A percentile compares a stretch with the other conserved stretches of the same genome.
phyloP scores from a whole-genome alignment of 2,797 vertebrate species.

The Vipera latastei region DNA sequence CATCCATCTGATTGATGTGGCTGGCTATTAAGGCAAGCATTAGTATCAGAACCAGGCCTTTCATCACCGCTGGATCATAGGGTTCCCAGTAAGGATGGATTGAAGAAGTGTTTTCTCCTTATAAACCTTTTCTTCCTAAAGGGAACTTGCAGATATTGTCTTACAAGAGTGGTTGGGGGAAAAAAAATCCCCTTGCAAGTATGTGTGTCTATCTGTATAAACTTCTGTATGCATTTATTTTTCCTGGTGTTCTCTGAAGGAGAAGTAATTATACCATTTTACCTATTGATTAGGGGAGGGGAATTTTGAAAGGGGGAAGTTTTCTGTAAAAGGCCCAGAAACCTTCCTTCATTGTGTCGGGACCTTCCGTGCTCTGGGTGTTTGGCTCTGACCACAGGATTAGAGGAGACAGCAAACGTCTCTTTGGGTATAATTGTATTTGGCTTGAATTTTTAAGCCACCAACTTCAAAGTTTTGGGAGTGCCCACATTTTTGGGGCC shows the following conservation, averaged over 20 bases:
- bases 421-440: no score
- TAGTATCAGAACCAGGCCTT: background rate
- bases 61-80: background rate
- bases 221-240: background rate
- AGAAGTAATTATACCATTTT: background rate
- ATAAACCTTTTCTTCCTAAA: background rate
- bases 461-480: no score
- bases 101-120: background rate
- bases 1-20: background rate
- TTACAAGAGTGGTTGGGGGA: background rate
- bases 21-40: background rate
- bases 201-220: background rate
- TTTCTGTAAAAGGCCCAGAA: background rate
- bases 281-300: background rate
- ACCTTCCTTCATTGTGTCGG: background rate
- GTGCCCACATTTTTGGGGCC: no score
- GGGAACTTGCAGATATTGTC: background rate
- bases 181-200: background rate
- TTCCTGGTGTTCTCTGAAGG: background rate
- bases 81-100: background rate
- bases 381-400: no score
- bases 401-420: no score
- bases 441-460: no score
- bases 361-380: no score
- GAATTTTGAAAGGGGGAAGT: background rate